Percentiles rank a stretch among this genome's conserved stretches.
phyloP scores from a whole-genome alignment of 2,888 invertebrate genomes.

The Andrena trimmerana region DNA sequence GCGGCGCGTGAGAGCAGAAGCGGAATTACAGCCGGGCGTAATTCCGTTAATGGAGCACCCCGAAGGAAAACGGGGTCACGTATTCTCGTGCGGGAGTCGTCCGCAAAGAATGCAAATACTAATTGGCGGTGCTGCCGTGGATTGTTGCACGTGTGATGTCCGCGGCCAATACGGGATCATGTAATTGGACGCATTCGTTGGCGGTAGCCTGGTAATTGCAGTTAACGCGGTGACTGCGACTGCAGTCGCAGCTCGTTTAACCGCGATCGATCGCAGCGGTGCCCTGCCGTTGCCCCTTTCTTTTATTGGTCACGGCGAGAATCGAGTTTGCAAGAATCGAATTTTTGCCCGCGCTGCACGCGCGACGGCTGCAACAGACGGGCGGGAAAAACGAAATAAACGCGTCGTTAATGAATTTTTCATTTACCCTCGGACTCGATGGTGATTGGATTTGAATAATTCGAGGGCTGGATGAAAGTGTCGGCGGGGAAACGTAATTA shows the following conservation, averaged over 20 bases:
- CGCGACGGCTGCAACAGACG: slow-evolving; percentile 21
- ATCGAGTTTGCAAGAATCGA: slow-evolving; percentile 16
- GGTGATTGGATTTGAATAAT: slow-evolving; percentile 34
- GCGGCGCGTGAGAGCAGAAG: neutral
- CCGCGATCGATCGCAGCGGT: slow-evolving; percentile 41
- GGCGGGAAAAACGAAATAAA: slow-evolving; percentile 22
- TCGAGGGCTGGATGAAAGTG: slow-evolving; percentile 18
- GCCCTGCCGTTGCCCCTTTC: neutral
- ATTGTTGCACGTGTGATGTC: slow-evolving; percentile 52
- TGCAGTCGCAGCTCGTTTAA: slow-evolving; percentile 45
- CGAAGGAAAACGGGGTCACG: slow-evolving; percentile 65
- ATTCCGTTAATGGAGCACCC: slow-evolving; percentile 66
- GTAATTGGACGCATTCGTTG: slow-evolving; percentile 78
- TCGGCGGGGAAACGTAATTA: neutral
- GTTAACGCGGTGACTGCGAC: slow-evolving; percentile 72
- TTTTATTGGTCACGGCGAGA: slow-evolving; percentile 13
- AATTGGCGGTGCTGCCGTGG: slow-evolving; percentile 63
- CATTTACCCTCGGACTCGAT: slow-evolving; percentile 9
- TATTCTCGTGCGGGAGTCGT: slow-evolving; percentile 39
- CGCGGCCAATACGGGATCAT: slow-evolving; percentile 54
- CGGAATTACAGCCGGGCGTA: slow-evolving; percentile 36
- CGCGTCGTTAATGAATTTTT: slow-evolving; percentile 28
- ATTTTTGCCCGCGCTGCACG: neutral
- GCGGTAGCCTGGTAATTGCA: slow-evolving; percentile 74
- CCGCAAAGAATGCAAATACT: slow-evolving; percentile 73